Evolutionary conservation across 2,797 vertebrate genomes (phyloP), one percentile per base, ranked within the genome.

Genomic region (Ceryle rudis): DNA sequence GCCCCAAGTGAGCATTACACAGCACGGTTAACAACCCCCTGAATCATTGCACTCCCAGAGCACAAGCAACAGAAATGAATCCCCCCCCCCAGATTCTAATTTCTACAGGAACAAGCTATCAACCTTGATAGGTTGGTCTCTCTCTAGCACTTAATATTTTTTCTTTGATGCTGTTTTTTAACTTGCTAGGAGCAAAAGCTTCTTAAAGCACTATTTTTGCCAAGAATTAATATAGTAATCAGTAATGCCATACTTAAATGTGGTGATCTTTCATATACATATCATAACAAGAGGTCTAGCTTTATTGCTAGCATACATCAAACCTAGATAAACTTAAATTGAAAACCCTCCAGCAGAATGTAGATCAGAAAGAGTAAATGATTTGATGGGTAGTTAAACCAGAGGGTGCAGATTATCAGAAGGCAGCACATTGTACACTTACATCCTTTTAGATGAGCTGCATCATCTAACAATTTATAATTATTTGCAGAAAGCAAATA

Each of bases 291-390:
- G 44, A 54, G 52, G 41, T 35, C 52, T 46, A 47, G 46, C 42
- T 75, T 94, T 65, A 82, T 77, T 72, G 90, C 17, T 22, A 44
- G 77, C n/a, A 33, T n/a, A 52, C n/a, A 65, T 86, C 60, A 81
- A 65, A 85, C 33, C 49, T 37, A 44, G 46, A 65, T 19, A 44
- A 85, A 81, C 12, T 42, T 51, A 85, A 28, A 62, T 5, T 73
- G 62, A 95, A 95, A 95, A 72, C 37, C 41, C 54, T 83, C 66
- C 75, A 93, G 80, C 70, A 83, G 42, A 91, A 66, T 5, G 35
- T 1, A 83, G 61, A 85, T 64, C 67, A 94, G 75, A 78, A 70
- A 35, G 51, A 69, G 57, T 71, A 55, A 75, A 83, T 75, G 46
- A 91, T 47, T 47, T 57, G 79, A 54, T 19, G n/a, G 57, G 39